Conservation (phyloP, 2,113 vertebrate species). For the Salvator merianae region DNA sequence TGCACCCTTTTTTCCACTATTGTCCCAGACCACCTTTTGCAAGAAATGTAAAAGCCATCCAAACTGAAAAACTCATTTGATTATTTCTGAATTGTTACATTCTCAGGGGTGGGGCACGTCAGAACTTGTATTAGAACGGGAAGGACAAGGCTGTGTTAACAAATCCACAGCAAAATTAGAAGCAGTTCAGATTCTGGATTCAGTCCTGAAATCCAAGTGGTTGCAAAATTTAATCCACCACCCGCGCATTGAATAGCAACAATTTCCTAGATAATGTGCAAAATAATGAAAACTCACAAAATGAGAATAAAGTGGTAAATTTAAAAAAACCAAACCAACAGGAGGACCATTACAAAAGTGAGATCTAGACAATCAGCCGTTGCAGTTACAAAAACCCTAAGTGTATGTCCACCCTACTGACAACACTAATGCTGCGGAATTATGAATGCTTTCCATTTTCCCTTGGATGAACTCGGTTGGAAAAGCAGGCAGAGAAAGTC, state of each 20-base stretch:
- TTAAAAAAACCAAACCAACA: too few species aligned
- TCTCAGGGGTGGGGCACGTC: background rate
- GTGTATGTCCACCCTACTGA: too few species aligned
- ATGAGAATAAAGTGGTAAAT: too few species aligned
- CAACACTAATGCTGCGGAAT: too few species aligned
- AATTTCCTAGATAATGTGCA: background rate
- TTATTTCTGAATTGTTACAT: background rate
- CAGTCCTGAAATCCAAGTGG: too few species aligned
- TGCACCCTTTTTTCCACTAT: background rate
- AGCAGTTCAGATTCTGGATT: background rate
- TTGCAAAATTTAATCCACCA: background rate
- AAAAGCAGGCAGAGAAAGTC: too few species aligned
- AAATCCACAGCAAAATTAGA: background rate
- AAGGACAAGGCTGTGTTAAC: background rate
- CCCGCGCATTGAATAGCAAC: background rate
- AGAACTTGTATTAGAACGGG: background rate
- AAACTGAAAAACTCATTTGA: background rate
- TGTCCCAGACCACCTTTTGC: background rate
- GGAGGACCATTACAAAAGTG: too few species aligned
- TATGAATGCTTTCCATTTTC: background rate
- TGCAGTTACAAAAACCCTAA: too few species aligned
- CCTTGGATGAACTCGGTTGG: background rate
- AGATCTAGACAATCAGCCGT: too few species aligned
- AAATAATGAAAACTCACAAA: too few species aligned
- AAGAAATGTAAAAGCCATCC: background rate